Percentiles rank a stretch among this genome's conserved stretches.
Evolutionary conservation across 2,888 invertebrate species (phyloP).

Genomic region (Hydriomena furcata): DNA sequence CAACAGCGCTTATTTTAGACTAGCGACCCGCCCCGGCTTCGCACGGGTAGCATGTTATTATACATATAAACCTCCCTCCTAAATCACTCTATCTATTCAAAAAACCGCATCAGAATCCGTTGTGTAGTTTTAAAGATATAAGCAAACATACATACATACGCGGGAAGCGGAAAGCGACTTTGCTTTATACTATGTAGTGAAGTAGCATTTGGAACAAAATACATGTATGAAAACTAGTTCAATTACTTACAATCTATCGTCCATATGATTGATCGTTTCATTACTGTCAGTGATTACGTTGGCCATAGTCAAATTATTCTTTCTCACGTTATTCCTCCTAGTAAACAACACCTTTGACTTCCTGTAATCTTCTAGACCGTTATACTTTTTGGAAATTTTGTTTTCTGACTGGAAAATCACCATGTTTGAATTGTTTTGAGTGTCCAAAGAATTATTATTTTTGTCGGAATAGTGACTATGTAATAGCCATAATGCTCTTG

Average conservation of each 20-base stretch:
- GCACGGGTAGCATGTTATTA: too few relatives aligned
- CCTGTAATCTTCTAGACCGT: constrained; percentile 58
- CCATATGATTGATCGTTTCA: constrained; percentile 63
- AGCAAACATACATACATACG: too few relatives aligned
- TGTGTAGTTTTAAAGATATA: too few relatives aligned
- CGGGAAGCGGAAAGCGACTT: too few relatives aligned
- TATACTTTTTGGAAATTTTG: constrained; percentile 39
- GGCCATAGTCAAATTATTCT: constrained; percentile 58
- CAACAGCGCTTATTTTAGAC: too few relatives aligned
- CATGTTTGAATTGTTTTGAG: neutral
- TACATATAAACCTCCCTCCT: too few relatives aligned
- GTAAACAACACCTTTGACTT: constrained; percentile 48
- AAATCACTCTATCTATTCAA: too few relatives aligned
- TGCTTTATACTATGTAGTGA: too few relatives aligned
- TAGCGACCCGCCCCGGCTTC: too few relatives aligned
- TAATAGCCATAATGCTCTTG: constrained; percentile 60
- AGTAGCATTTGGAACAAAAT: too few relatives aligned
- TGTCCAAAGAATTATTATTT: constrained; percentile 1
- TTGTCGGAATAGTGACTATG: constrained; percentile 11
- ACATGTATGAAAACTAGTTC: too few relatives aligned
- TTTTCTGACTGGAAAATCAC: constrained; percentile 8
- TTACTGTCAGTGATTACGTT: constrained; percentile 72
- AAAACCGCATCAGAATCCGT: too few relatives aligned
- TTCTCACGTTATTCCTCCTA: constrained; percentile 56
- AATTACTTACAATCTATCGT: constrained; percentile 71